Evolutionary conservation across 2,113 vertebrate genomes (phyloP), one percentile per base, ranked within the genome.

Genomic region (Syngnathus typhle): DNA sequence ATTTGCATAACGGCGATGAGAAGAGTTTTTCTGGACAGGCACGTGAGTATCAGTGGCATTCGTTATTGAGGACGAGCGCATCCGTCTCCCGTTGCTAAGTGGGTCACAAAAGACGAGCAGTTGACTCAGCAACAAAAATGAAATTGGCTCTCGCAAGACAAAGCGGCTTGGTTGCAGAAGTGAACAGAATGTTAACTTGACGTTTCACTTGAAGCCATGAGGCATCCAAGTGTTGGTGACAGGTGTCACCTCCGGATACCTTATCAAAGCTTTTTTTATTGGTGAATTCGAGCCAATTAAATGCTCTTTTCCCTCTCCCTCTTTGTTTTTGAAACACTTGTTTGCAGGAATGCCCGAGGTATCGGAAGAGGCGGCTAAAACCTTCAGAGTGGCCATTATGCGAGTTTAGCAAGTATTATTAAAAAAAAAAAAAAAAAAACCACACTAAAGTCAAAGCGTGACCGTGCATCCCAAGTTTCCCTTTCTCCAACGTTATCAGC

Each of bases 1-100:
- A 70, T 84, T 87, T 80, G 72, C 74, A 87, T 82, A 77, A 85
- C 71, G 72, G 73, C 73, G 79, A 87, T 83, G 84, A 79, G 79
- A 77, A 64, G 72, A 65, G 70, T 49, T 58, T 65, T 68, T 77
- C 78, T 69, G 69, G 68, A 69, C 66, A 64, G 59, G 1, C 7
- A 76, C 60, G 66, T 60, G 67, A 76, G 65, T 71, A 73, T 77
- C 73, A 66, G 58, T 72, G 56, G 52, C 44, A 60, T 3, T n/a
- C 44, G 74, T 79, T 78, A 27, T 36, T 78, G 55, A 58, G 16
- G 2, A 51, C 9, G 7, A 13, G 66, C 21, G 10, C 27, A 32
- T 32, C 27, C 27, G 27, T 32, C 27, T 32, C 27, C 27, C 27
- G 27, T 32, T 32, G 27, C 27, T 32, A 32, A 32, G 27, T 32